Evolutionary conservation across 2,888 invertebrate species (phyloP).

Genomic region (Troglohyphantes excavatus): DNA sequence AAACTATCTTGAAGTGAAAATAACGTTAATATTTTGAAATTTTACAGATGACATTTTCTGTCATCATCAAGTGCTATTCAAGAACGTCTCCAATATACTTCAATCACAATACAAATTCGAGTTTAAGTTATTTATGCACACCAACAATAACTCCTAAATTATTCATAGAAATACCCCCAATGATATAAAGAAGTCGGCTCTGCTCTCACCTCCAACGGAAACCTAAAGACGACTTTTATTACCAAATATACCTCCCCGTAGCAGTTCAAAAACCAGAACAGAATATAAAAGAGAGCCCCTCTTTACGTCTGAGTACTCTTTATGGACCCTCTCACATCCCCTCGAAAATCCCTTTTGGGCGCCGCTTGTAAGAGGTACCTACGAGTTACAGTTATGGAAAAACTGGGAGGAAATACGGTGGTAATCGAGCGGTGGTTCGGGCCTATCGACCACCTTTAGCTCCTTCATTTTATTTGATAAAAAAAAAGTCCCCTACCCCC

Average conservation of each 20-base stretch:
- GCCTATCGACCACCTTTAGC: slow-evolving; percentile 57
- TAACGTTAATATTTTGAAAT: no score
- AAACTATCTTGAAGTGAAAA: no score
- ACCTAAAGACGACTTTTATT: slow-evolving; percentile 7
- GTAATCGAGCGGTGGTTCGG: slow-evolving; percentile 74
- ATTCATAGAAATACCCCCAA: no score
- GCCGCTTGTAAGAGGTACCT: slow-evolving; percentile 44
- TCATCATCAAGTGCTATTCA: no score
- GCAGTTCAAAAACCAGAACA: slow-evolving; percentile 49
- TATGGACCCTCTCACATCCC: slow-evolving; percentile 51
- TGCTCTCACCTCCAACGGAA: neutral
- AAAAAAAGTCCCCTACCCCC: neutral
- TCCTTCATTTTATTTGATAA: neutral
- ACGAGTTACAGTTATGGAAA: slow-evolving; percentile 71
- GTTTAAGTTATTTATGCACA: no score
- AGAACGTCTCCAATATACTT: no score
- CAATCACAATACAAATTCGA: no score
- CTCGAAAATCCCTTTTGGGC: slow-evolving; percentile 59
- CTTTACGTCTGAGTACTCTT: slow-evolving; percentile 15
- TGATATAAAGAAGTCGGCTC: no score
- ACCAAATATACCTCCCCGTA: no score
- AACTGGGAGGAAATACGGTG: slow-evolving; percentile 63
- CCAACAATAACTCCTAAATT: no score
- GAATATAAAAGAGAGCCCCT: slow-evolving; percentile 37
- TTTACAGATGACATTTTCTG: no score